Conservation (phyloP, 2,797 vertebrate genomes). For the Pseudopleuronectes americanus region DNA sequence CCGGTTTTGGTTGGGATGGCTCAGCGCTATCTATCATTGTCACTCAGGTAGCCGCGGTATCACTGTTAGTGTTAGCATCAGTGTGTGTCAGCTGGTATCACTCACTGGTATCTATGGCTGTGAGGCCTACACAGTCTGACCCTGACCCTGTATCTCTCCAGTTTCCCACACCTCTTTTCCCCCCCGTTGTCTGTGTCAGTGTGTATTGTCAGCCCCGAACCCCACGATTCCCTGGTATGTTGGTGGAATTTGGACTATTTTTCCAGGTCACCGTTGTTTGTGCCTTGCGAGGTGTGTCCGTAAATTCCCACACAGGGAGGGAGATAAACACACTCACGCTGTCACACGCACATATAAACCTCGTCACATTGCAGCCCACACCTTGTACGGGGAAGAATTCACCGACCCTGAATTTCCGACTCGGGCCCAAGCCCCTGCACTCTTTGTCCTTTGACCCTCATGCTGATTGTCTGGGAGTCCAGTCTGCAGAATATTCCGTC, state of each 20-base stretch:
- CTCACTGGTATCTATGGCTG: slow-evolving; percentile 79
- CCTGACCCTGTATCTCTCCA: slow-evolving; percentile 77
- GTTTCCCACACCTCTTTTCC: slow-evolving; percentile 78
- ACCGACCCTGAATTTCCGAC: slow-evolving; percentile 6
- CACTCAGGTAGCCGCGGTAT: slow-evolving; percentile 75
- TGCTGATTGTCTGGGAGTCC: neutral
- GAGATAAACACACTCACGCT: slow-evolving; percentile 77
- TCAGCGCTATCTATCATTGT: slow-evolving; percentile 67
- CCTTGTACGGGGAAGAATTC: slow-evolving; percentile 61
- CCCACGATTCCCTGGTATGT: slow-evolving; percentile 78
- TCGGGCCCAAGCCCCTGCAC: slow-evolving; percentile 6
- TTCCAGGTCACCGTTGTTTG: slow-evolving; percentile 83
- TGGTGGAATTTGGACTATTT: slow-evolving; percentile 81
- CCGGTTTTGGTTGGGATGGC: slow-evolving; percentile 44
- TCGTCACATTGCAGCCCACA: slow-evolving; percentile 57
- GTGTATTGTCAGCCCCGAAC: slow-evolving; percentile 67
- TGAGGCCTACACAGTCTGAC: slow-evolving; percentile 77
- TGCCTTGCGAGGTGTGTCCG: slow-evolving; percentile 76
- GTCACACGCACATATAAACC: slow-evolving; percentile 69
- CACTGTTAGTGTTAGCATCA: slow-evolving; percentile 76
- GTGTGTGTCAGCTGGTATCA: slow-evolving; percentile 80
- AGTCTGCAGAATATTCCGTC: slow-evolving; percentile 4
- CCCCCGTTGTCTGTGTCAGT: slow-evolving; percentile 48
- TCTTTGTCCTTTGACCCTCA: slow-evolving; percentile 11
- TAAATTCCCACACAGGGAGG: slow-evolving; percentile 78